These are phyloP conservation scores for Catalaphyllia jardinei DNA, from an alignment of 64 coral and sea anemone genomes.

Conservation along the genomic window DNA sequence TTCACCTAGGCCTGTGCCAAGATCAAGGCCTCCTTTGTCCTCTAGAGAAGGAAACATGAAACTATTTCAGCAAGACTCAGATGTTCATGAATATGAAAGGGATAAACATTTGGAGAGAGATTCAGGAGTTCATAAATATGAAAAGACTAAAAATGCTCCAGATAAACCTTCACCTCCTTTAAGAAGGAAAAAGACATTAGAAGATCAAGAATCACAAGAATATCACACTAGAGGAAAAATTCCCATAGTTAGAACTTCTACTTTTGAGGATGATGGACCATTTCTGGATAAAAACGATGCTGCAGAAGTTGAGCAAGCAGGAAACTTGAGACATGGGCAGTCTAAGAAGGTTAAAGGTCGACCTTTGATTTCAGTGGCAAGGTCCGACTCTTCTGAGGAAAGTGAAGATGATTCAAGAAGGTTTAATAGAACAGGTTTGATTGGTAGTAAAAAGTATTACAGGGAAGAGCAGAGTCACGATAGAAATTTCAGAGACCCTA, in stretches of 20 bases:
- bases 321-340: slow-evolving; percentile 27
- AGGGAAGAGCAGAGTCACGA: background rate
- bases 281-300: background rate
- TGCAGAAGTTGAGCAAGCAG: background rate
- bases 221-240: background rate
- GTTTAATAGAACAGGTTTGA: background rate
- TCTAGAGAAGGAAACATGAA: background rate
- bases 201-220: background rate
- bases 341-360: background rate
- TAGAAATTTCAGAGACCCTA: background rate
- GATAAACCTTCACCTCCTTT: background rate
- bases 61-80: background rate
- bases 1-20: slow-evolving; percentile 1
- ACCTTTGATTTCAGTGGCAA: background rate
- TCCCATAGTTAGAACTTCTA: slow-evolving; percentile 1
- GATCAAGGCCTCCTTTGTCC: background rate
- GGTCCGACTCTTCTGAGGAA: slow-evolving; percentile 25
- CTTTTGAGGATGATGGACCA: background rate
- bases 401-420: background rate
- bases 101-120: background rate
- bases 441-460: background rate
- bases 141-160: background rate
- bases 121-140: background rate
- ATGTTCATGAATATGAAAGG: background rate
- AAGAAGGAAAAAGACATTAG: background rate